phyloP scores from a whole-genome alignment of 2,888 invertebrate genomes.

The Caenorhabditis virilis region DNA sequence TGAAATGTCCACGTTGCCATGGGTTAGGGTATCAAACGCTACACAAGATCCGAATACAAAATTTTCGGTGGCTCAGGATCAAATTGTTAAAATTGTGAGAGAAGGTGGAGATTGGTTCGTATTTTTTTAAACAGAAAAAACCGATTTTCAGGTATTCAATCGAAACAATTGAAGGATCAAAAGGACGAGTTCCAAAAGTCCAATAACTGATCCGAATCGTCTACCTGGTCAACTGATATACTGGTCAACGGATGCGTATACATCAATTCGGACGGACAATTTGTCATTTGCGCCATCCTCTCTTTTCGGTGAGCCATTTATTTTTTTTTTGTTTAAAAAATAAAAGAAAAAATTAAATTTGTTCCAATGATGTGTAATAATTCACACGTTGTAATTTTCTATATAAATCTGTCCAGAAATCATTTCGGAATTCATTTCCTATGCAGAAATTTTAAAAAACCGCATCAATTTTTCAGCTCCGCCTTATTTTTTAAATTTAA shows the following conservation, averaged over 20 bases:
- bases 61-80: constrained; percentile 26
- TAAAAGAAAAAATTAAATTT: too few relatives aligned
- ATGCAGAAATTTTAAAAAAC: too few relatives aligned
- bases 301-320: constrained; percentile 18
- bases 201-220: constrained; percentile 13
- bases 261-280: constrained; percentile 15
- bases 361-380: too few relatives aligned
- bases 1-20: constrained; percentile 5
- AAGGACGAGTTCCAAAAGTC: constrained; percentile 20
- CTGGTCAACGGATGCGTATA: constrained; percentile 17
- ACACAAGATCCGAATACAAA: constrained; percentile 20
- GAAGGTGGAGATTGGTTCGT: constrained; percentile 22
- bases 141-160: constrained; percentile 10
- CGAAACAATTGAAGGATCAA: constrained; percentile 14
- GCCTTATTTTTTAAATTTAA: too few relatives aligned
- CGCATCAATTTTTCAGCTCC: too few relatives aligned
- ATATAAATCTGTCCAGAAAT: too few relatives aligned
- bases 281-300: constrained; percentile 17
- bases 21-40: constrained; percentile 21
- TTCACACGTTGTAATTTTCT: too few relatives aligned
- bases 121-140: too few relatives aligned
- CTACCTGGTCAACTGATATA: constrained; percentile 12
- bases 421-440: too few relatives aligned
- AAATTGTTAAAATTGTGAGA: constrained; percentile 22
- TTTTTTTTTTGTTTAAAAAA: too few relatives aligned